These are phyloP conservation scores for Tenthredo mesomela DNA, from an alignment of 2,888 invertebrate species.

Conservation along the genomic window DNA sequence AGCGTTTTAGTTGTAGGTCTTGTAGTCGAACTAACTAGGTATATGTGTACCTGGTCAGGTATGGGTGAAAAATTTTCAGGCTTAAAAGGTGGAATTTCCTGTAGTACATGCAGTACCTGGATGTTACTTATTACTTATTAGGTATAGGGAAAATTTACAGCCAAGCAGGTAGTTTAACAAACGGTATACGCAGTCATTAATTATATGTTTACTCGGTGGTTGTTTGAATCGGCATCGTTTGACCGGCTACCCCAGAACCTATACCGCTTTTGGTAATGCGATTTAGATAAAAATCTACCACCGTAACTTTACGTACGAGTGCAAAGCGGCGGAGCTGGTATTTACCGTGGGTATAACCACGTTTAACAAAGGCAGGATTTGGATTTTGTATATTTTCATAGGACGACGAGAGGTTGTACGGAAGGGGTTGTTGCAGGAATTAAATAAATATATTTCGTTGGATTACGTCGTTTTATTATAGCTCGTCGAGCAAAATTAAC, in stretches of 20 bases:
- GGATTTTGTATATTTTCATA: constrained; percentile 46
- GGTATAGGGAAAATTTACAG: constrained; percentile 34
- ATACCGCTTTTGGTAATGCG: constrained; percentile 51
- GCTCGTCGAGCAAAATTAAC: constrained; percentile 27
- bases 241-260: constrained; percentile 29
- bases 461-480: constrained; percentile 40
- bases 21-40: constrained; percentile 16
- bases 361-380: constrained; percentile 32
- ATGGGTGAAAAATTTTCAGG: constrained; percentile 1
- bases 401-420: constrained; percentile 36
- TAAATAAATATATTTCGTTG: constrained; percentile 49
- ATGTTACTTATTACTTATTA: too few relatives aligned
- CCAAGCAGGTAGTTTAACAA: constrained; percentile 43
- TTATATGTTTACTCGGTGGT: constrained; percentile 45
- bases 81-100: not conserved
- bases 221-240: constrained; percentile 37
- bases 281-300: constrained; percentile 55
- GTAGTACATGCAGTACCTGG: not conserved
- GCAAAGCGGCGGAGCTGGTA: constrained; percentile 22
- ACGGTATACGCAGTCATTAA: constrained; percentile 39
- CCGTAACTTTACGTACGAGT: constrained; percentile 6
- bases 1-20: not conserved
- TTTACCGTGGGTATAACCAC: constrained; percentile 32
- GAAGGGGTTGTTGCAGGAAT: constrained; percentile 43
- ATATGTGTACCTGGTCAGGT: not conserved